Percentiles rank a stretch among this genome's conserved stretches.
Evolutionary conservation across 1,140 invertebrate species (phyloP).

Genomic region (Orius insidiosus): DNA sequence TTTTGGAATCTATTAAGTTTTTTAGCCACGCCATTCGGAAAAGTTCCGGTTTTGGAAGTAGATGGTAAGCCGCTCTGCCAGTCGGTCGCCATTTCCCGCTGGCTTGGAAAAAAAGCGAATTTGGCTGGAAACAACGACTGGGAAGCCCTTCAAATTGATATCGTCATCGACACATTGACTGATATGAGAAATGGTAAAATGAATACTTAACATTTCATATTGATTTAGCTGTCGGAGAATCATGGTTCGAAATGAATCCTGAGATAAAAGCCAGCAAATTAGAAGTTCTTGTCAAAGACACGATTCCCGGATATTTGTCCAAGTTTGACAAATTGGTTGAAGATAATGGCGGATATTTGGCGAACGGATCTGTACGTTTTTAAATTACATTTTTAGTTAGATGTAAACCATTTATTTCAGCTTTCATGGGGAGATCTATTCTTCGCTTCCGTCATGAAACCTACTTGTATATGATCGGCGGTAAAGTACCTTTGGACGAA

Average conservation of each 20-base stretch:
- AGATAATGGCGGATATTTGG: slow-evolving; percentile 34
- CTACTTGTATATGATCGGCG: slow-evolving; percentile 35
- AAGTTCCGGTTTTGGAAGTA: slow-evolving; percentile 33
- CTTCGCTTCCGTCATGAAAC: slow-evolving; percentile 39
- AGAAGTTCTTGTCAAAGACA: slow-evolving; percentile 33
- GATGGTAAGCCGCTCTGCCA: slow-evolving; percentile 30
- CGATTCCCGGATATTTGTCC: slow-evolving; percentile 36
- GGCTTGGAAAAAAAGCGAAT: slow-evolving; percentile 30
- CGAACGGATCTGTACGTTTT: slow-evolving; percentile 31
- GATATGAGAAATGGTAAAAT: slow-evolving; percentile 4
- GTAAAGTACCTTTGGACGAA: slow-evolving; percentile 34
- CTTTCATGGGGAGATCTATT: slow-evolving; percentile 44
- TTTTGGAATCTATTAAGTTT: no score
- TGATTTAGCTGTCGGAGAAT: neutral
- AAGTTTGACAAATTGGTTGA: slow-evolving; percentile 36
- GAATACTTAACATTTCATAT: no score
- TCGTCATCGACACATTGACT: slow-evolving; percentile 3
- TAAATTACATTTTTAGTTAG: slow-evolving; percentile 26
- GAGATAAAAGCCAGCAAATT: slow-evolving; percentile 33
- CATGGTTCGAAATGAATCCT: slow-evolving; percentile 28
- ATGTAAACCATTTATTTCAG: slow-evolving; percentile 32
- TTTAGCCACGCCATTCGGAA: slow-evolving; percentile 32
- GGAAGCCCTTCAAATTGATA: slow-evolving; percentile 3
- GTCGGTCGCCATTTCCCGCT: slow-evolving; percentile 32
- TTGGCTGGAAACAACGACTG: slow-evolving; percentile 28